Conservation (phyloP, 2,797 vertebrate species). For the Sarcophilus harrisii region DNA sequence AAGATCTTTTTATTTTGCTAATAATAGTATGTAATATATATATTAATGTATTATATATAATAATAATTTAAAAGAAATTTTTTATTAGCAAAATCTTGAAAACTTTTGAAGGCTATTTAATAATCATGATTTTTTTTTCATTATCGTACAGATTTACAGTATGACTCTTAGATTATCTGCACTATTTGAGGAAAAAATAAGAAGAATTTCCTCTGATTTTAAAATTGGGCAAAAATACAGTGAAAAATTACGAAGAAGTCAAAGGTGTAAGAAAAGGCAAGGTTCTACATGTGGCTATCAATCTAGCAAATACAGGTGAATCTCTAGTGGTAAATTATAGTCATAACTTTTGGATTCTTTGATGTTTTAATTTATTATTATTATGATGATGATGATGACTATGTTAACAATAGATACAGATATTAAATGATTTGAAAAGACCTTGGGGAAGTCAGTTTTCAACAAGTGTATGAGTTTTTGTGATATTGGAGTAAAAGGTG, state of each 20-base stretch:
- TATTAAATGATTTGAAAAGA: neutral
- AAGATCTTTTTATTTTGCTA: neutral
- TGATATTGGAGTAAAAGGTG: neutral
- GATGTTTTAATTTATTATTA: neutral
- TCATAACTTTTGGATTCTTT: neutral
- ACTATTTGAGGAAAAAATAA: constrained; percentile 95
- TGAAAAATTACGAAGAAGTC: constrained; percentile 91
- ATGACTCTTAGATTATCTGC: constrained; percentile 97
- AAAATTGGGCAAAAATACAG: constrained; percentile 94
- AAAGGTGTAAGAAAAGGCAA: constrained; percentile 90
- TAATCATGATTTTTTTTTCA: constrained; percentile 55
- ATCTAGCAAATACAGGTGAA: constrained; percentile 87
- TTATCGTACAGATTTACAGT: constrained; percentile 92
- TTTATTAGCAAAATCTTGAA: constrained; percentile 30
- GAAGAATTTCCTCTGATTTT: constrained; percentile 93
- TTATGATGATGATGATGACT: no score
- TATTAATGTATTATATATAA: no score
- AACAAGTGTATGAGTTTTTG: neutral
- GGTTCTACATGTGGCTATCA: constrained; percentile 83
- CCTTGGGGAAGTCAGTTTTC: neutral
- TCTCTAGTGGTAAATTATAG: accelerated
- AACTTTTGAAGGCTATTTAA: constrained; percentile 34
- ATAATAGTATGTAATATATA: no score
- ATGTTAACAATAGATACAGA: neutral
- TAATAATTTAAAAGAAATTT: neutral